These are phyloP conservation scores for Pseudomyrmex pallidus DNA, from an alignment of 1,140 invertebrate genomes.

Conservation along the genomic window DNA sequence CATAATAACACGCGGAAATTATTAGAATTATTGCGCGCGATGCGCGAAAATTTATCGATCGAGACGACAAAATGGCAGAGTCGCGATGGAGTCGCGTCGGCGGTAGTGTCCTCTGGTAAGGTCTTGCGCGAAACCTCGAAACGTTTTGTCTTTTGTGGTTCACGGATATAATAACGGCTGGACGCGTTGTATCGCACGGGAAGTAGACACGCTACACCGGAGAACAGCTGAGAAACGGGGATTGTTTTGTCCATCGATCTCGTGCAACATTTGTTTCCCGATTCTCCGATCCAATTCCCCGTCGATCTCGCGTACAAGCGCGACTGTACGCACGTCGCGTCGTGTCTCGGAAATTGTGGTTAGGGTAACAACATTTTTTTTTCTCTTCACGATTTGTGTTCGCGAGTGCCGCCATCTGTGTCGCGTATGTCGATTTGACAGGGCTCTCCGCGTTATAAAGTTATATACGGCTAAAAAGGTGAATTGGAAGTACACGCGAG, in stretches of 20 bases:
- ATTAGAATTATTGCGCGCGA: not conserved
- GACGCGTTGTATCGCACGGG: not conserved
- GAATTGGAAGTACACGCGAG: constrained; percentile 78
- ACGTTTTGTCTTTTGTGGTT: constrained; percentile 33
- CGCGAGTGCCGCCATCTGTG: constrained; percentile 76
- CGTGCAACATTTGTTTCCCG: too few species aligned
- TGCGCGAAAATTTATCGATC: constrained; percentile 19
- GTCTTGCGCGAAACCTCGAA: constrained; percentile 67
- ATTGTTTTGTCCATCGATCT: not conserved
- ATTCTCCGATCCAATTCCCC: not conserved
- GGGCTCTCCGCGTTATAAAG: constrained; percentile 40
- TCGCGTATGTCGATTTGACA: constrained; percentile 69
- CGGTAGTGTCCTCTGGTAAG: constrained; percentile 79
- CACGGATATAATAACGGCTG: constrained; percentile 62
- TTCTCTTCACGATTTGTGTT: constrained; percentile 37
- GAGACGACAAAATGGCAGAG: constrained; percentile 40
- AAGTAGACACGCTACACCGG: too few species aligned
- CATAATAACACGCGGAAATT: not conserved
- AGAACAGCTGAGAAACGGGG: not conserved
- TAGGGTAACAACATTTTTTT: constrained; percentile 76
- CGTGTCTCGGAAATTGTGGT: constrained; percentile 66
- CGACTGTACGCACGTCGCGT: not conserved
- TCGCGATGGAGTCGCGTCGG: not conserved
- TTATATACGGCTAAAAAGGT: constrained; percentile 71
- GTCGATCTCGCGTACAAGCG: not conserved